Percentiles rank a stretch among this genome's conserved stretches.
Conservation (phyloP, 1,140 invertebrate genomes). For the Zelostemma sp. region DNA sequence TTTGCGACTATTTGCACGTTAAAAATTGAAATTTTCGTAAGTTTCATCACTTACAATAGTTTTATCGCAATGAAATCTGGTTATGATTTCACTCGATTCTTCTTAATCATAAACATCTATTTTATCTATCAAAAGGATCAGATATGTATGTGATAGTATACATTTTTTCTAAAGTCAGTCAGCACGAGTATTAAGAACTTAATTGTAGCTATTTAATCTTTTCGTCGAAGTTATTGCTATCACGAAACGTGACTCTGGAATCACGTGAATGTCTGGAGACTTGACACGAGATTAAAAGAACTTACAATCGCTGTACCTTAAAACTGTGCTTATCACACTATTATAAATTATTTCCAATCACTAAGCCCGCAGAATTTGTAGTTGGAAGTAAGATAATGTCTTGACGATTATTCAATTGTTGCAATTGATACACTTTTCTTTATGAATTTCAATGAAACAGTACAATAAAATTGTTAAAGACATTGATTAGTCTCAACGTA, state of each 20-base stretch:
- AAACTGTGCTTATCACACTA: background rate
- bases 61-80: background rate
- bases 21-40: no score
- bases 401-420: no score
- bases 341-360: no score
- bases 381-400: background rate
- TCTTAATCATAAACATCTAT: background rate
- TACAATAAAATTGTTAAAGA: no score
- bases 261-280: constrained; percentile 18
- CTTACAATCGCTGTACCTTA: no score
- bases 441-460: no score
- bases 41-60: background rate
- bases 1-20: no score
- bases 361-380: no score
- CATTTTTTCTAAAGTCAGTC: background rate
- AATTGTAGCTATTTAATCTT: no score
- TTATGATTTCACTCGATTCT: background rate
- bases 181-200: constrained; percentile 4
- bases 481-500: no score
- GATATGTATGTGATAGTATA: background rate
- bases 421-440: no score
- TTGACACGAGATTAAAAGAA: constrained; percentile 3
- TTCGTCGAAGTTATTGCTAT: constrained; percentile 16
- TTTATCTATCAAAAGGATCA: background rate
- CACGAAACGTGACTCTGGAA: constrained; percentile 19